Conservation (phyloP, 2,888 invertebrate species). For the Apocheima hispidaria region DNA sequence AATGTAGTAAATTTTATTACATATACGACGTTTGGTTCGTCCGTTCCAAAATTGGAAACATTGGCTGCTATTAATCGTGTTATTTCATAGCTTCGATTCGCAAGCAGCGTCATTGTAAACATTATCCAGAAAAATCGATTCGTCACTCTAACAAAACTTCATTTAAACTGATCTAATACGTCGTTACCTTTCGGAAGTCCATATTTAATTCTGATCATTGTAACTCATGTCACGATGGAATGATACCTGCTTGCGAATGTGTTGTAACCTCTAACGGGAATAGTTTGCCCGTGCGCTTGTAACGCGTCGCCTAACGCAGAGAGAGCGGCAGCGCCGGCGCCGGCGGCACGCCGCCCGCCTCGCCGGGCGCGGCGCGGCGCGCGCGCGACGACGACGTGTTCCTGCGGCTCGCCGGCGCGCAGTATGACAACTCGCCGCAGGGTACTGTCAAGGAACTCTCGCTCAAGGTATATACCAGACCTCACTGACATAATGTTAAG, state of each 20-base stretch:
- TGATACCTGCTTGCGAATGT: constrained; percentile 22
- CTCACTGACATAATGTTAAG: too few relatives aligned
- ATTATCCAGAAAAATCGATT: neutral
- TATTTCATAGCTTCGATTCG: constrained; percentile 16
- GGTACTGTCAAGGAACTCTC: constrained; percentile 84
- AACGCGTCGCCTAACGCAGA: constrained; percentile 55
- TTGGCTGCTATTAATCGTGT: constrained; percentile 11
- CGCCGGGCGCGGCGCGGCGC: constrained; percentile 85
- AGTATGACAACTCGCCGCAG: constrained; percentile 71
- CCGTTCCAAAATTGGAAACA: neutral
- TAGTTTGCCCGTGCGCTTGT: constrained; percentile 33
- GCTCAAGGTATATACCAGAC: constrained; percentile 75
- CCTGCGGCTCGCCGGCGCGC: constrained; percentile 89
- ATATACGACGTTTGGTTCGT: too few relatives aligned
- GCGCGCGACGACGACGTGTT: constrained; percentile 91
- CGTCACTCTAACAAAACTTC: neutral
- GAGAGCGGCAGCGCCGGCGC: constrained; percentile 59
- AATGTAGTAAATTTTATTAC: too few relatives aligned
- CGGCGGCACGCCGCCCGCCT: constrained; percentile 84
- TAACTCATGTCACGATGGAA: neutral
- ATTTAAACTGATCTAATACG: neutral
- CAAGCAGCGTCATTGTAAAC: constrained; percentile 18
- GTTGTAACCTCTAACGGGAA: constrained; percentile 18
- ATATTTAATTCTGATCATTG: neutral
- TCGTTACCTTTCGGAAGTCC: neutral